A percentile compares a stretch with the other conserved stretches of the same genome.
Conservation (phyloP, 92 coral and sea anemone species). For the Micromussa lordhowensis region DNA sequence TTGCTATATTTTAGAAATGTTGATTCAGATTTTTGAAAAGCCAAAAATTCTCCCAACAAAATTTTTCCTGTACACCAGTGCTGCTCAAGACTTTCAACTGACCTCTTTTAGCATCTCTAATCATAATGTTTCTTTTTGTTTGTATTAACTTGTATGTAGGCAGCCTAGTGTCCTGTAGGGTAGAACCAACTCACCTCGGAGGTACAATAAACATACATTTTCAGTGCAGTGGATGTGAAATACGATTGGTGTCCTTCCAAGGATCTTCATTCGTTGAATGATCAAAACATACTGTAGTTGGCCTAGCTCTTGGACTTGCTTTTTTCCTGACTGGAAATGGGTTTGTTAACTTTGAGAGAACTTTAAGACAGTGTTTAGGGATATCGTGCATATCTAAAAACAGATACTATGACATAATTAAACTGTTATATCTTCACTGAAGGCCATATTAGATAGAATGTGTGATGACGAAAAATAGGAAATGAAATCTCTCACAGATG, state of each 20-base stretch:
- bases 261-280: constrained; percentile 58
- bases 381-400: constrained; percentile 44
- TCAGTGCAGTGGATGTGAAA: constrained; percentile 37
- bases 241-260: constrained; percentile 30
- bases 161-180: no score
- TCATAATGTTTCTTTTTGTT: no score
- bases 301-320: constrained; percentile 65
- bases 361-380: constrained; percentile 58
- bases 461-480: constrained; percentile 46
- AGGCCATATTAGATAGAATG: constrained; percentile 59
- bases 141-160: no score
- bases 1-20: no score
- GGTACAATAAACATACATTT: constrained; percentile 20
- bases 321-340: constrained; percentile 69
- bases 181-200: no score
- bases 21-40: no score
- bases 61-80: no score
- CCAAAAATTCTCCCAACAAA: no score
- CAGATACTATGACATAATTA: constrained; percentile 55
- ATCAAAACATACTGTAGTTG: constrained; percentile 60
- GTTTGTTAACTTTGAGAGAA: constrained; percentile 58
- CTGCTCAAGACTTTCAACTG: no score
- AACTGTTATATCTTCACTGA: constrained; percentile 51
- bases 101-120: no score
- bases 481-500: constrained; percentile 33